These are phyloP conservation scores for Mormoops blainvillei DNA, from an alignment of 2,113 vertebrate genomes.

Conservation along the genomic window DNA sequence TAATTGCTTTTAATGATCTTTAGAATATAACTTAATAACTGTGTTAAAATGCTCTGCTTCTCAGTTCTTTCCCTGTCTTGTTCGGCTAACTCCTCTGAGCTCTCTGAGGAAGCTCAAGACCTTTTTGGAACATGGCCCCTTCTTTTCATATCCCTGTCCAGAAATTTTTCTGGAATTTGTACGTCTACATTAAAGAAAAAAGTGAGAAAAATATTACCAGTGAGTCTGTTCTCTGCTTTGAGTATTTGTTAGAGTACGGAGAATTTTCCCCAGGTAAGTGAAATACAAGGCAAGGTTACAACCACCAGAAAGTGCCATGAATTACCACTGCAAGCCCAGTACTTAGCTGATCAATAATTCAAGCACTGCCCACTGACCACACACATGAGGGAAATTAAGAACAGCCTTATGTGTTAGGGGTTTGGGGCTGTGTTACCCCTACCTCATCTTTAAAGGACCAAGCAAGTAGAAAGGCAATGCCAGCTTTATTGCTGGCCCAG, in stretches of 20 bases:
- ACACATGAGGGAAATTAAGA: neutral
- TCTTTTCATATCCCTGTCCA: neutral
- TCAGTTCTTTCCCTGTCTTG: neutral
- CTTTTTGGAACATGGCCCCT: neutral
- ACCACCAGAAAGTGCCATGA: neutral
- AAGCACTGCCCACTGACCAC: neutral
- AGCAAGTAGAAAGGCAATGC: neutral
- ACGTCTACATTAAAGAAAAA: neutral
- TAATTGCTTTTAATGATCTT: constrained; percentile 44
- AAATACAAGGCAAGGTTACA: neutral
- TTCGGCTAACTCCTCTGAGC: neutral
- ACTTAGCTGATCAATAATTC: neutral
- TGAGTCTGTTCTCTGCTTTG: neutral
- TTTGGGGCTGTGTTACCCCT: neutral
- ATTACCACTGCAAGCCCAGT: neutral
- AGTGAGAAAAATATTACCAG: neutral
- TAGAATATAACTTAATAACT: constrained; percentile 29
- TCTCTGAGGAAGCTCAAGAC: neutral
- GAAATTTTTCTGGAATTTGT: neutral
- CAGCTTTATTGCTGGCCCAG: neutral
- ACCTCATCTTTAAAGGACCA: neutral
- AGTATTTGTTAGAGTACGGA: neutral
- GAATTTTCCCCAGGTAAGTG: neutral
- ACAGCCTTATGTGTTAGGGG: neutral
- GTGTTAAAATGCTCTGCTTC: neutral